Evolutionary conservation across 1,140 invertebrate genomes (phyloP), one percentile per base, ranked within the genome.

Genomic region (Aphaenogaster floridana): DNA sequence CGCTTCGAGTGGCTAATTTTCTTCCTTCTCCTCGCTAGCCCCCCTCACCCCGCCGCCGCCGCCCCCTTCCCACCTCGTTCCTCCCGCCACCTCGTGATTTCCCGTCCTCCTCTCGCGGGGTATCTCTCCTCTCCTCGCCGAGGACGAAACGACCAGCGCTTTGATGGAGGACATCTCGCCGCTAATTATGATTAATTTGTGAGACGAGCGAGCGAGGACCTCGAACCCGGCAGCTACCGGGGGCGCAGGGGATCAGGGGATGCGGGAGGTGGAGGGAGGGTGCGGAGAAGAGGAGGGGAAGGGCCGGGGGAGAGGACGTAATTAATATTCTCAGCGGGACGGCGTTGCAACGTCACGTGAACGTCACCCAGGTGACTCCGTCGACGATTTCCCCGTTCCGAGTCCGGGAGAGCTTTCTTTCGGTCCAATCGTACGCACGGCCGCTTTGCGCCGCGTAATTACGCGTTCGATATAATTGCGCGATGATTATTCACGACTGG

Each of bases 161-260:
- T 89, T 90, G 90, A 90, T 88, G 90, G 89, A 92, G 91, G 89
- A 92, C 92, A 90, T 88, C 88, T 91, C 87, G 86, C 87, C 91
- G 91, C 92, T 93, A 93, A 93, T 93, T 93, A 93, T 93, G 92
- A 93, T 93, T 93, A 93, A 93, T 93, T 93, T 88, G 89, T 77
- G 88, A 90, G 91, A 87, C 36, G 89, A 88, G 90, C 72, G 72
- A 83, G 85, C 81, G 89, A 84, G 69, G 88, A 69, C 72, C 72
- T 88, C 89, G 77, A 87, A 90, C 79, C 64, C 81, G 77, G 79
- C 83, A 90, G 88, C 88, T 88, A 89, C 88, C 68, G 84, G 79
- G 66, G 77, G 80, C n/a, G 86, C 42, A 52, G 63, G 57, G 64
- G 86, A 90, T 83, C 81, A 28, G 50, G 66, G 69, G 17, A 28